Percentiles rank a stretch among this genome's conserved stretches.
phyloP scores from a whole-genome alignment of 2,113 vertebrate genomes.

The Galeopterus variegatus region DNA sequence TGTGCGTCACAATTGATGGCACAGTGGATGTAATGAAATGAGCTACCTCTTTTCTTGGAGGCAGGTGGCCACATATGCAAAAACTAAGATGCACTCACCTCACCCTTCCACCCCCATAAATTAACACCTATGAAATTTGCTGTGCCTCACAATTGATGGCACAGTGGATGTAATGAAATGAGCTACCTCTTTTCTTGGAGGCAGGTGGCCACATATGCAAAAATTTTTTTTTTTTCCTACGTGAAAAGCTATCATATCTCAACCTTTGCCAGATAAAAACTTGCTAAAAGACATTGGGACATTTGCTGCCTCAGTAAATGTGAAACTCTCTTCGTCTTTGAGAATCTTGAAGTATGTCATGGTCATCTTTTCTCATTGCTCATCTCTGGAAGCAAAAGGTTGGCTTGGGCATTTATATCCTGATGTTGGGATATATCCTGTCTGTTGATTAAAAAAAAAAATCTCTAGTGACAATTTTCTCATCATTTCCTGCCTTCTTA shows the following conservation, averaged over 20 bases:
- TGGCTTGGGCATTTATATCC: background rate
- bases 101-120: background rate
- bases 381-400: background rate
- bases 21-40: background rate
- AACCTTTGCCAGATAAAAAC: conserved; percentile 12
- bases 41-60: conserved; percentile 26
- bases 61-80: background rate
- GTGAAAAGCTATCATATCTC: conserved; percentile 13
- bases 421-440: background rate
- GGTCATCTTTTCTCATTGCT: background rate
- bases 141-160: background rate
- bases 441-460: conserved; percentile 30
- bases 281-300: background rate
- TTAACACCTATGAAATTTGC: background rate
- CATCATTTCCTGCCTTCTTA: conserved; percentile 29
- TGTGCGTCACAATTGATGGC: background rate
- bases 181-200: conserved; percentile 35
- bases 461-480: conserved; percentile 38
- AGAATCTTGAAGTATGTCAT: background rate
- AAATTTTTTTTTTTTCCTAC: background rate
- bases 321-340: background rate
- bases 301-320: background rate
- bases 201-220: background rate
- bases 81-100: too few relatives aligned
- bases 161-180: background rate